Evolutionary conservation across 23 tunicate genomes (phyloP), one percentile per base, ranked within the genome.

Genomic region (Styela clava): DNA sequence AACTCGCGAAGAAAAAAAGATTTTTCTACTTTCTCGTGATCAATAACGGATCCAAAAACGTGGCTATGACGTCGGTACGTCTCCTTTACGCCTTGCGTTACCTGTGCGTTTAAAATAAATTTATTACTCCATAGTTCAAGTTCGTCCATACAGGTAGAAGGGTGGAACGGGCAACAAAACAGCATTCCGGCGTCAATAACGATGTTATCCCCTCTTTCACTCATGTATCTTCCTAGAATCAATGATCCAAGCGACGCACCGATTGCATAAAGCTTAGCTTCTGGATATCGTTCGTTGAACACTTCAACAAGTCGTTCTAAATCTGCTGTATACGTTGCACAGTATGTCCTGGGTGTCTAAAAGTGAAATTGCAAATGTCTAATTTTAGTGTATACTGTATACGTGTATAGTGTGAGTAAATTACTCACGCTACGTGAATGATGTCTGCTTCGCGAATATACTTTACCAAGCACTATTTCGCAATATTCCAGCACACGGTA

Each of bases 171-270:
- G 31, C 81, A 76, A 29, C 69, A 2, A 76, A 76, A 44, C 5
- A 76, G 1, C 81, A 76, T 52, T 25, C 65, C 81, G 31, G 81
- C 81, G n/a, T 76, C 52, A 16, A 76, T 52, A 0, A 18, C 12
- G 18, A 29, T 18, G 52, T 52, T 21, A 22, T 76, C 81, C 21
- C 31, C 24, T n/a, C 22, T 76, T 56, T 76, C 29, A 35, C 77
- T 71, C 27, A 76, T 52, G 27, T 76, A 76, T 25, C 29, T 24
- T 12, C 81, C 64, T 21, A 76, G 64, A 44, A 76, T 76, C 0
- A 44, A 16, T 26, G 81, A 76, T 51, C 81, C 81, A 25, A 76
- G 64, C 26, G 81, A 76, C 0, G 81, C 81, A 52, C 81, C 81
- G 1, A 76, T 29, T 7, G 81, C 69, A 35, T 44, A 76, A 19